These are phyloP conservation scores for Lamprotornis superbus DNA, from an alignment of 2,113 vertebrate genomes.

Conservation along the genomic window DNA sequence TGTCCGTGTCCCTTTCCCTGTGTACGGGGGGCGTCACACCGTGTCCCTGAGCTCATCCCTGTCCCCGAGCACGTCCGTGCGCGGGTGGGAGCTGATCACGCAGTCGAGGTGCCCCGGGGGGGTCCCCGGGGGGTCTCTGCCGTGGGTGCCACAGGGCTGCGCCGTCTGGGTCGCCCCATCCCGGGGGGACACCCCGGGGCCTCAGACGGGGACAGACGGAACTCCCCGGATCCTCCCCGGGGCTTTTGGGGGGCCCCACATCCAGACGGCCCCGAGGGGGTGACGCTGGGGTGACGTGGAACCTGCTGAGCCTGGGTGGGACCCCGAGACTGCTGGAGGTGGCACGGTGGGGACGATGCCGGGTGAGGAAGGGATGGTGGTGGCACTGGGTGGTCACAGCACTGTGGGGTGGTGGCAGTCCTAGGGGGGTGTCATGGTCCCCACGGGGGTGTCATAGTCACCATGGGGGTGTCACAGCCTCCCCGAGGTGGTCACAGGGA, in stretches of 20 bases:
- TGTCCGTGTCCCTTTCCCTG: not conserved
- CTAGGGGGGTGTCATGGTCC: not conserved
- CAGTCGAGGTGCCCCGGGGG: not conserved
- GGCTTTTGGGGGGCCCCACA: not conserved
- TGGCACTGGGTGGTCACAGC: not conserved
- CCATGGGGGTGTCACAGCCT: not conserved
- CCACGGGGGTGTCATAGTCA: too few species aligned
- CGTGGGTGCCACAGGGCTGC: not conserved
- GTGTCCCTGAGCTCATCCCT: not conserved
- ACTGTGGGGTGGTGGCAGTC: not conserved
- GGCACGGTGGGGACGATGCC: fast-evolving
- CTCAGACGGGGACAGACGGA: not conserved
- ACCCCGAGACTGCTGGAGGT: too few species aligned
- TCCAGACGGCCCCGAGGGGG: not conserved
- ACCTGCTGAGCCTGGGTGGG: fast-evolving
- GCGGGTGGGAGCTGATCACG: not conserved
- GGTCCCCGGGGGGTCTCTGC: not conserved
- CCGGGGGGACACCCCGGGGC: not conserved
- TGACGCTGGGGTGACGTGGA: not conserved
- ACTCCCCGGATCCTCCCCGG: not conserved
- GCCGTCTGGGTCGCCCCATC: not conserved
- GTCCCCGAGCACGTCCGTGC: not conserved
- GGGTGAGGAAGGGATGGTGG: fast-evolving
- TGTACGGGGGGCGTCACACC: not conserved
- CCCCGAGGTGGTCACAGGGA: fast-evolving